phyloP scores from a whole-genome alignment of 2,888 invertebrate species.

The Plemyria rubiginata region DNA sequence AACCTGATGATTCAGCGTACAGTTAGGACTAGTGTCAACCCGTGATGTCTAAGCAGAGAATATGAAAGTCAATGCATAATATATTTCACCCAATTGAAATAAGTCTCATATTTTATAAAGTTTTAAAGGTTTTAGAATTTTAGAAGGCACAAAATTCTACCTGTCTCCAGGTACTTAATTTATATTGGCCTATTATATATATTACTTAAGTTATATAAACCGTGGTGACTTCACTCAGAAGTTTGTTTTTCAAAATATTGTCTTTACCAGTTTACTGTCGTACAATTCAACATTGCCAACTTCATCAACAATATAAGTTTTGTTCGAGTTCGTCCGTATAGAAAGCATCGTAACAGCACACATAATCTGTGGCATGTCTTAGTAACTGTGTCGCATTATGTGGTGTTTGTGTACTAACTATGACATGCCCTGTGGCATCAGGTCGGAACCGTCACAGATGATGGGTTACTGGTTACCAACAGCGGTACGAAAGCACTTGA shows the following conservation, averaged over 20 bases:
- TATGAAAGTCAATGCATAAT: too few relatives aligned
- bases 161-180: too few relatives aligned
- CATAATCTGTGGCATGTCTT: slow-evolving; percentile 1
- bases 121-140: too few relatives aligned
- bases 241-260: slow-evolving; percentile 7
- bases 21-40: too few relatives aligned
- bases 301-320: slow-evolving; percentile 9
- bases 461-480: slow-evolving; percentile 46
- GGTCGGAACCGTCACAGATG: slow-evolving; percentile 53
- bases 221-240: slow-evolving; percentile 1
- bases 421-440: slow-evolving; percentile 11
- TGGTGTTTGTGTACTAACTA: neutral
- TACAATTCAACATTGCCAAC: slow-evolving; percentile 5
- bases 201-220: too few relatives aligned
- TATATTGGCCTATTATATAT: too few relatives aligned
- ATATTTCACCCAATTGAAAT: too few relatives aligned
- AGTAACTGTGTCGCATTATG: slow-evolving; percentile 3
- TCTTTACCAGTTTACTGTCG: neutral
- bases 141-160: too few relatives aligned
- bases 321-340: neutral
- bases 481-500: slow-evolving; percentile 40
- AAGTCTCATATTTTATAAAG: too few relatives aligned
- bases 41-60: too few relatives aligned
- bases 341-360: slow-evolving; percentile 2
- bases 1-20: too few relatives aligned